A percentile compares a stretch with the other conserved stretches of the same genome.
Evolutionary conservation across 2,797 vertebrate species (phyloP).

Genomic region (Setipinna tenuifilis): DNA sequence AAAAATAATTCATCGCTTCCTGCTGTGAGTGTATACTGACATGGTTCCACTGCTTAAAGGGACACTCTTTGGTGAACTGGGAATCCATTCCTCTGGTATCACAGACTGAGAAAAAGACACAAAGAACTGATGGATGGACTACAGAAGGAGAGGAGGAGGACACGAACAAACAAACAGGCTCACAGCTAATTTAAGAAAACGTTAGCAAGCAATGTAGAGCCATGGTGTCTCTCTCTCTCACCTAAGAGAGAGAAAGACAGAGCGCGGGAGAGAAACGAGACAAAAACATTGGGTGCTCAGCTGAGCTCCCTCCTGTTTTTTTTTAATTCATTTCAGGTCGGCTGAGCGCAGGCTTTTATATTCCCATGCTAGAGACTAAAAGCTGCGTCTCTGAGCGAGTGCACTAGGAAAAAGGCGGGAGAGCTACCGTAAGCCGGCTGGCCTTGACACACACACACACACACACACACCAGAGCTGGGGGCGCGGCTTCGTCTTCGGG

Average conservation of each 20-base stretch:
- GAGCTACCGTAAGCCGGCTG: slow-evolving; percentile 78
- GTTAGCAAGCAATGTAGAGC: slow-evolving; percentile 71
- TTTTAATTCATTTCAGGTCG: slow-evolving; percentile 64
- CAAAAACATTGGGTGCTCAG: slow-evolving; percentile 19
- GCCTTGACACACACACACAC: slow-evolving; percentile 53
- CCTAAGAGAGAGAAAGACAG: slow-evolving; percentile 48
- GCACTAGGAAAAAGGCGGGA: slow-evolving; percentile 80
- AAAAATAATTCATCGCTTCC: slow-evolving; percentile 39
- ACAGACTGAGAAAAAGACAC: slow-evolving; percentile 61
- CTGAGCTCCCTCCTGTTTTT: slow-evolving; percentile 54
- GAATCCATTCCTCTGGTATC: slow-evolving; percentile 63
- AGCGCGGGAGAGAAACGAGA: slow-evolving; percentile 41
- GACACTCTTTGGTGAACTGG: slow-evolving; percentile 80
- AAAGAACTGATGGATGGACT: slow-evolving; percentile 57
- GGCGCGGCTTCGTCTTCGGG: slow-evolving; percentile 80
- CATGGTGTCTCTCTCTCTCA: slow-evolving; percentile 59
- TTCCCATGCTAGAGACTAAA: slow-evolving; percentile 71
- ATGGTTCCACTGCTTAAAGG: slow-evolving; percentile 75
- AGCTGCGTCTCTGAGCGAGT: slow-evolving; percentile 73
- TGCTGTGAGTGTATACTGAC: slow-evolving; percentile 65
- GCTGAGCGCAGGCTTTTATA: slow-evolving; percentile 73
- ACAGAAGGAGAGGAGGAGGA: slow-evolving; percentile 63
- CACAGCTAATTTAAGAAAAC: slow-evolving; percentile 70
- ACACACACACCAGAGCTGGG: slow-evolving; percentile 43
- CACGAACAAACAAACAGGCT: slow-evolving; percentile 58